phyloP scores from a whole-genome alignment of 2,113 vertebrate species.

The Clarias magur region DNA sequence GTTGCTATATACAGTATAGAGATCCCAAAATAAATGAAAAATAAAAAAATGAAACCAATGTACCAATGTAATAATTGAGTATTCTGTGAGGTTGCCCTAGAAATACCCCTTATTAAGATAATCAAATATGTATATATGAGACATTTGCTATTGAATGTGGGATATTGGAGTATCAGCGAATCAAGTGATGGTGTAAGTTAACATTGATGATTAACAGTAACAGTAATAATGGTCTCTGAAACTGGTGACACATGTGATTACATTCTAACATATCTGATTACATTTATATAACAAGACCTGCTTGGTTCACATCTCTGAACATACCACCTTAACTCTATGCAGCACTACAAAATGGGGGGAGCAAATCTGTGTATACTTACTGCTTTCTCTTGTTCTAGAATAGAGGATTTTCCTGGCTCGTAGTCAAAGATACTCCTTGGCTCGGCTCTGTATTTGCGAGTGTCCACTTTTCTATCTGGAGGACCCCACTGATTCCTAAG shows the following conservation, averaged over 20 bases:
- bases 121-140: neutral
- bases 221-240: neutral
- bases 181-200: neutral
- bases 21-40: too few relatives aligned
- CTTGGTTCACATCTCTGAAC: neutral
- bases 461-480: conserved; percentile 86
- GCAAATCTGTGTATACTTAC: conserved; percentile 67
- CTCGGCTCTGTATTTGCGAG: conserved; percentile 85
- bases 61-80: neutral
- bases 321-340: neutral
- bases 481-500: conserved; percentile 84
- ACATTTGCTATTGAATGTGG: neutral
- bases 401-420: conserved; percentile 84
- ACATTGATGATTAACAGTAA: neutral
- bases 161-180: neutral
- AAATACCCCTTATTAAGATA: neutral
- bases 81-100: neutral
- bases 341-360: neutral
- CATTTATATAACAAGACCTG: neutral
- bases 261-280: too few relatives aligned
- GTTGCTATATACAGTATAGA: neutral
- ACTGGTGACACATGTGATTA: neutral
- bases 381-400: conserved; percentile 83
- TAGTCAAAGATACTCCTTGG: conserved; percentile 88
- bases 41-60: too few relatives aligned